Evolutionary conservation across 1,140 invertebrate genomes (phyloP), one percentile per base, ranked within the genome.

Genomic region (Drosophila ercepeae): DNA sequence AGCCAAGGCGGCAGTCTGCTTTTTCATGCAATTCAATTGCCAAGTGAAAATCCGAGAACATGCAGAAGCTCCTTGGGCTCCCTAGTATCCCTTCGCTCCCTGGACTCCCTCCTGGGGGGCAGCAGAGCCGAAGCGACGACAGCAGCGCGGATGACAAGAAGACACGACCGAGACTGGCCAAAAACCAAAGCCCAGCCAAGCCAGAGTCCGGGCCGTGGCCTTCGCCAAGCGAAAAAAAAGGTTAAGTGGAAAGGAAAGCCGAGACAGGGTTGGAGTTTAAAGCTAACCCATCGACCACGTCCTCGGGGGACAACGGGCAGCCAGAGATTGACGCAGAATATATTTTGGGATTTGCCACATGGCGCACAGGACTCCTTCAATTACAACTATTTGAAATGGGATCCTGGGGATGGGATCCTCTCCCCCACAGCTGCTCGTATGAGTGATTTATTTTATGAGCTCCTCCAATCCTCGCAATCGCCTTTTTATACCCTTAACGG

Each of bases 331-430:
- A 78, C 69, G 64, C 51, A 42, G 75, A 73, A 75, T 84, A 78
- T 65, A 84, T 74, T 78, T 79, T 25, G 71, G 75, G 59, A 83
- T 78, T 63, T 75, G 79, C 69, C 78, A 74, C 75, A 78, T 52
- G 45, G 54, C 55, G 49, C 46, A 32, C 29, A 63, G 70, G 27
- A 61, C 70, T 53, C 52, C 79, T 84, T 75, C 81, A 75, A 83
- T 84, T 83, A 79, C 81, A 84, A 79, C 71, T 79, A 86, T 84
- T 83, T 72, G 70, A 84, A 86, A 84, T 83, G 51, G 60, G 49
- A 67, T 45, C 7, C 18, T 8, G 8, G 4, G n/a, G n/a, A n/a
- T n/a, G n/a, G n/a, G n/a, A n/a, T 5, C 16, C 16, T 7, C 27
- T 32, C 53, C 42, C 11, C 58, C 6, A n/a, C 50, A 39, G 48